These are phyloP conservation scores for Trematomus bernacchii DNA, from an alignment of 2,797 vertebrate species.

Conservation along the genomic window DNA sequence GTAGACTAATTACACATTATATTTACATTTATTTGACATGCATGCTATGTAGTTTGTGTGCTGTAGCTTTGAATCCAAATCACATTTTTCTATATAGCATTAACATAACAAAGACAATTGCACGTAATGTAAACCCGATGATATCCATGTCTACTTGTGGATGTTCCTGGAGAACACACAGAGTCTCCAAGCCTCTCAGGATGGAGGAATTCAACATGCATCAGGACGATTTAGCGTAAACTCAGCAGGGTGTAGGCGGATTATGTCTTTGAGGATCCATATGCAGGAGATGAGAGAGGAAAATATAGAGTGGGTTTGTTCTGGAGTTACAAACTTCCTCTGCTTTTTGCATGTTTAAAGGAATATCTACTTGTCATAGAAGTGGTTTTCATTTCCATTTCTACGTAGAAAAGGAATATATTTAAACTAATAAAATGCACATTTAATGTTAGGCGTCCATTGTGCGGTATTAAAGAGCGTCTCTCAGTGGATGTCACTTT, in stretches of 20 bases:
- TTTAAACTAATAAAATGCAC: constrained; percentile 5
- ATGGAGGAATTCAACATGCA: constrained; percentile 33
- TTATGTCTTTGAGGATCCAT: constrained; percentile 58
- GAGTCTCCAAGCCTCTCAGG: constrained; percentile 36
- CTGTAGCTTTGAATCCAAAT: neutral
- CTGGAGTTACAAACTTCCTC: constrained; percentile 37
- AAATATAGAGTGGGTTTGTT: constrained; percentile 42
- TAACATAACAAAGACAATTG: neutral
- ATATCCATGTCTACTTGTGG: constrained; percentile 1
- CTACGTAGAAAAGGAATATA: neutral
- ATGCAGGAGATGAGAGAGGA: constrained; percentile 32
- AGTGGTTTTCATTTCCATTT: constrained; percentile 4
- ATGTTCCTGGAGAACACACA: constrained; percentile 3
- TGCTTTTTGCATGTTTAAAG: constrained; percentile 9
- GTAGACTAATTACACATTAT: neutral
- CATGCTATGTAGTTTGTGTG: neutral
- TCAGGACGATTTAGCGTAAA: constrained; percentile 51
- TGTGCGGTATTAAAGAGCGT: constrained; percentile 17
- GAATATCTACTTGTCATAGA: constrained; percentile 8
- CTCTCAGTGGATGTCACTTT: constrained; percentile 18
- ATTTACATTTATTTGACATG: neutral
- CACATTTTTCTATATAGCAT: neutral
- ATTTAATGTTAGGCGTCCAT: neutral
- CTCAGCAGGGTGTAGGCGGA: constrained; percentile 49
- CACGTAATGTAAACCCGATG: neutral